A percentile compares a stretch with the other conserved stretches of the same genome.
phyloP scores from a whole-genome alignment of 2,113 vertebrate genomes.

The Mesitornis unicolor region DNA sequence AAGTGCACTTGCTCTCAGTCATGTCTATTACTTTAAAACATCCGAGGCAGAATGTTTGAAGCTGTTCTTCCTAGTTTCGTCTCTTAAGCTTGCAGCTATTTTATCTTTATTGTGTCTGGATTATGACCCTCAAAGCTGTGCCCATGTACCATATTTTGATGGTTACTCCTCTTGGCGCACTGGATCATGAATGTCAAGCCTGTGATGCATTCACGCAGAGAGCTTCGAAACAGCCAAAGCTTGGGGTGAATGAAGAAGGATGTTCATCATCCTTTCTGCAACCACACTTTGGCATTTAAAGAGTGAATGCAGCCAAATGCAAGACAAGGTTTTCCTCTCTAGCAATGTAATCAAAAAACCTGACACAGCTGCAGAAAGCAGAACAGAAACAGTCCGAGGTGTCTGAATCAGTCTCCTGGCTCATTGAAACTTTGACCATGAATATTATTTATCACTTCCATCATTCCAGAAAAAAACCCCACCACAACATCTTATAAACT shows the following conservation, averaged over 20 bases:
- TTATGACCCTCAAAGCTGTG: background rate
- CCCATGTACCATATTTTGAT: background rate
- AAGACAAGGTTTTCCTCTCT: background rate
- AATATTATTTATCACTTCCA: background rate
- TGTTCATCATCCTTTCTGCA: background rate
- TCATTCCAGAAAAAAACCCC: background rate
- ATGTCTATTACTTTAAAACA: background rate
- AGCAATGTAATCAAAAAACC: background rate
- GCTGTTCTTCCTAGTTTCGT: background rate
- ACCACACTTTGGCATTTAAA: background rate
- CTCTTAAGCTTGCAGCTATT: background rate
- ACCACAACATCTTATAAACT: background rate
- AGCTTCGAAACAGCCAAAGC: background rate
- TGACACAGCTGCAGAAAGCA: background rate
- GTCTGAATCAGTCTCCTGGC: background rate
- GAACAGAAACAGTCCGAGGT: background rate
- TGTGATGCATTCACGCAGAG: accelerated
- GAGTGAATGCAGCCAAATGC: background rate
- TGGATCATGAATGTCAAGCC: background rate
- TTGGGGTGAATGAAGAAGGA: background rate
- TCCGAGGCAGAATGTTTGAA: background rate
- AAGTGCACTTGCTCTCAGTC: background rate
- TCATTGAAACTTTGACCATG: background rate
- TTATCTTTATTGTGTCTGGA: background rate
- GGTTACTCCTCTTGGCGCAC: background rate